phyloP scores from a whole-genome alignment of 2,113 vertebrate genomes.

The Etheostoma cragini region DNA sequence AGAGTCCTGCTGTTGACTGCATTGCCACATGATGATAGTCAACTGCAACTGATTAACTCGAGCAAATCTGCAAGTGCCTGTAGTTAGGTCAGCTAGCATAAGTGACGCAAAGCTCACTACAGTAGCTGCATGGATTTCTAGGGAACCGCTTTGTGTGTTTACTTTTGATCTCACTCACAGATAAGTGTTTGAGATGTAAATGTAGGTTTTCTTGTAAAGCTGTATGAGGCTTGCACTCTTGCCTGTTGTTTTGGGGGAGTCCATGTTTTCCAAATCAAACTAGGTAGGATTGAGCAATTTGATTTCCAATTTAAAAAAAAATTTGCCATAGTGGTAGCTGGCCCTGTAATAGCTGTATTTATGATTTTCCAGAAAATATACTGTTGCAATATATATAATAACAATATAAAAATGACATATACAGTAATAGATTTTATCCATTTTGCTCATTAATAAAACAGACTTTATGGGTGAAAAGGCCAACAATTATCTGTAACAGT shows the following conservation, averaged over 20 bases:
- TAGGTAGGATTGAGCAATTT: not conserved
- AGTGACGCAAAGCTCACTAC: not conserved
- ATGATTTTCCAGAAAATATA: not conserved
- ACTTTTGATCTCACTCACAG: not conserved
- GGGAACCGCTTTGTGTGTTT: not conserved
- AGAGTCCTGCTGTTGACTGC: not conserved
- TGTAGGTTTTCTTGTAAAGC: too few relatives aligned
- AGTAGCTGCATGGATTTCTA: not conserved
- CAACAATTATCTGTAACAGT: not conserved
- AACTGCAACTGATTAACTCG: not conserved
- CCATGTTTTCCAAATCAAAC: not conserved
- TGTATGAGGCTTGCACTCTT: not conserved
- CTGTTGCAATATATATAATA: too few relatives aligned
- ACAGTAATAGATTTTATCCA: too few relatives aligned
- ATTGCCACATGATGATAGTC: not conserved
- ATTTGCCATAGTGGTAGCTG: too few relatives aligned
- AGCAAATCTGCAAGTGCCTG: not conserved
- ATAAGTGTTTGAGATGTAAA: not conserved
- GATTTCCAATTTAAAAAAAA: not conserved
- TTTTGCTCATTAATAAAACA: not conserved
- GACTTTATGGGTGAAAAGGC: not conserved
- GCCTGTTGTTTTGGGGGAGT: not conserved
- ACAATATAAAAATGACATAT: not conserved
- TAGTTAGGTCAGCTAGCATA: not conserved
- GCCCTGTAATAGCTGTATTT: too few relatives aligned